Conservation (phyloP, 2,797 vertebrate species). For the Loriculus beryllinus region DNA sequence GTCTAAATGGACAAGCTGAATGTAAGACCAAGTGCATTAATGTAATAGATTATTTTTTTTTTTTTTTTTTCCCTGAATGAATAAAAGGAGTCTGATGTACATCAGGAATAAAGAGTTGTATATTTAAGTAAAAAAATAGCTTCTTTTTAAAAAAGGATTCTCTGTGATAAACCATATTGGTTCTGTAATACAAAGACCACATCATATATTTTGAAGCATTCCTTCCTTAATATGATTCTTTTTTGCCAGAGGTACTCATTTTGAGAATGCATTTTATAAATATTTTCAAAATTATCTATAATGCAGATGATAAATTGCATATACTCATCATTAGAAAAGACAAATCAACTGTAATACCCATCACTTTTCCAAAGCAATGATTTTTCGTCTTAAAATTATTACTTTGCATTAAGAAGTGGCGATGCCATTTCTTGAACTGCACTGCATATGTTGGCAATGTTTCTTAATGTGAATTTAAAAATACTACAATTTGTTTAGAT, state of each 20-base stretch:
- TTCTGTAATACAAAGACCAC: background rate
- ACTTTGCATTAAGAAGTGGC: background rate
- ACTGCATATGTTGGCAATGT: constrained; percentile 23
- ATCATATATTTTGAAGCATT: background rate
- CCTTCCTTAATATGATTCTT: background rate
- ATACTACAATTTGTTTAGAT: constrained; percentile 62
- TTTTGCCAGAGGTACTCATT: background rate
- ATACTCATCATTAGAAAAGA: background rate
- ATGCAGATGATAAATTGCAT: background rate
- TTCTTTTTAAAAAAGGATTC: background rate
- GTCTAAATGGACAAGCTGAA: background rate
- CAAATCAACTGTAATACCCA: background rate
- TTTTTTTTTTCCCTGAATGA: background rate
- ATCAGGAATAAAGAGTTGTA: background rate
- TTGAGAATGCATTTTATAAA: constrained; percentile 1
- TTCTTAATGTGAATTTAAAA: constrained; percentile 56
- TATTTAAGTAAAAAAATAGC: background rate
- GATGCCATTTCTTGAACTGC: constrained; percentile 7
- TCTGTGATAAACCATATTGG: background rate
- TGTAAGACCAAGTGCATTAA: accelerated
- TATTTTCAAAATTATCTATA: background rate
- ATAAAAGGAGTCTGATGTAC: background rate
- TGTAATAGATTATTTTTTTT: background rate
- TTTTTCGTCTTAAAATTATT: constrained; percentile 33
- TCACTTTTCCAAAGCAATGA: background rate